Evolutionary conservation across 1,140 invertebrate species (phyloP), one percentile per base, ranked within the genome.

Genomic region (Diorhabda carinulata): DNA sequence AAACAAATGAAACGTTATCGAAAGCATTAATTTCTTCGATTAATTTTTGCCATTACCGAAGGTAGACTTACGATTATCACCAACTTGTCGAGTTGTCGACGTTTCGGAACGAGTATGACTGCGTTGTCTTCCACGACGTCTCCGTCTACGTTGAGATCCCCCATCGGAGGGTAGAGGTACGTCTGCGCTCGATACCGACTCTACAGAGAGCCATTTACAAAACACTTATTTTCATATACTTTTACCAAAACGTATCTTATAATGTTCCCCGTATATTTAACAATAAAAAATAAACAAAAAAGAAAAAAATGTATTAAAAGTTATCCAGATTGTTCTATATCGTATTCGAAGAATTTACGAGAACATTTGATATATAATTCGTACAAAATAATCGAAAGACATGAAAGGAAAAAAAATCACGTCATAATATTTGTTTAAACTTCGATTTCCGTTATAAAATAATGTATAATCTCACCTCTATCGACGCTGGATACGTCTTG

Each of bases 401-500:
- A 25, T 25, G 25, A 25, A 25, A 25, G 25, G 25, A 25, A 25
- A 25, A 0, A 25, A 25, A 25, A 25, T 25, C 25, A 25, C 25
- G 25, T 25, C 25, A 25, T 25, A 25, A 25, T 25, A 25, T 25
- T 25, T 25, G 25, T 25, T 25, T 25, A 25, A 25, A 25, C 25
- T 25, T 25, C 25, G 25, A 25, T 25, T 25, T 25, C 25, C 25
- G 25, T 25, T 25, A 25, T 25, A 25, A 25, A 25, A 44, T 25
- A 64, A n/a, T 66, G 60, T 70, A 79, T 77, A 78, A 76, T 79
- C 77, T 79, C 82, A 92, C 91, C 90, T 88, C 90, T 84, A 81
- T 92, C 91, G 59, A 90, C 88, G 84, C 88, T 92, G 67, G 90
- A 89, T 57, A 90, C 87, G 73, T 91, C 90, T 80, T 90, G 89